phyloP scores from a whole-genome alignment of 2,888 invertebrate species.

The Latrodectus elegans region DNA sequence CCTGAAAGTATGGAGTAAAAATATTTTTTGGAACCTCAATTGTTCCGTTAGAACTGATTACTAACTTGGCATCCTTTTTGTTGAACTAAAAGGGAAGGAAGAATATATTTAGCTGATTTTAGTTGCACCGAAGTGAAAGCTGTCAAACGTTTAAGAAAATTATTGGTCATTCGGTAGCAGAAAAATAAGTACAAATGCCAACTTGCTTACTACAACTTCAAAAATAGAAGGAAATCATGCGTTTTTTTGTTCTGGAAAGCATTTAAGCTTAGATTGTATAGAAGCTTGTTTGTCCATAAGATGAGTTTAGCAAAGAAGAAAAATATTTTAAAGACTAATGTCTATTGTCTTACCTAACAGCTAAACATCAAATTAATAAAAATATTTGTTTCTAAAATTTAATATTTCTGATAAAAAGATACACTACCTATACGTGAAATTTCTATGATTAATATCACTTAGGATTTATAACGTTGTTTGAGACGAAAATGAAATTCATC shows the following conservation, averaged over 20 bases:
- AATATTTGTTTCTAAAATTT: constrained; percentile 4
- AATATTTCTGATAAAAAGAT: neutral
- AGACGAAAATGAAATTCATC: too few relatives aligned
- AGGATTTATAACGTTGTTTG: too few relatives aligned
- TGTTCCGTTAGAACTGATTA: constrained; percentile 1
- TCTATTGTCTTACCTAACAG: neutral
- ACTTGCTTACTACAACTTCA: neutral
- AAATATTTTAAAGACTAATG: neutral
- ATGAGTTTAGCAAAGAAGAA: neutral
- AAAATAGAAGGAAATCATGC: neutral
- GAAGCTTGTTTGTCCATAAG: constrained; percentile 1
- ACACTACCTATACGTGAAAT: too few relatives aligned
- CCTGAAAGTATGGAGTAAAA: neutral
- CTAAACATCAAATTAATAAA: too few relatives aligned
- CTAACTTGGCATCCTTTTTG: neutral
- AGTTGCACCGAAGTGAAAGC: neutral
- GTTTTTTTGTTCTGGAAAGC: neutral
- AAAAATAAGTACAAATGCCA: neutral
- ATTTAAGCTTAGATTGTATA: neutral
- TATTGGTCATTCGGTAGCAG: neutral
- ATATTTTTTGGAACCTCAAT: neutral
- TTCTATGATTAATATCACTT: too few relatives aligned
- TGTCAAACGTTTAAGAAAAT: neutral
- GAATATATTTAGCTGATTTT: constrained; percentile 12
- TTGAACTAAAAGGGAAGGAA: neutral